These are phyloP conservation scores for Cinclus cinclus DNA, from an alignment of 2,113 vertebrate genomes.

Conservation along the genomic window DNA sequence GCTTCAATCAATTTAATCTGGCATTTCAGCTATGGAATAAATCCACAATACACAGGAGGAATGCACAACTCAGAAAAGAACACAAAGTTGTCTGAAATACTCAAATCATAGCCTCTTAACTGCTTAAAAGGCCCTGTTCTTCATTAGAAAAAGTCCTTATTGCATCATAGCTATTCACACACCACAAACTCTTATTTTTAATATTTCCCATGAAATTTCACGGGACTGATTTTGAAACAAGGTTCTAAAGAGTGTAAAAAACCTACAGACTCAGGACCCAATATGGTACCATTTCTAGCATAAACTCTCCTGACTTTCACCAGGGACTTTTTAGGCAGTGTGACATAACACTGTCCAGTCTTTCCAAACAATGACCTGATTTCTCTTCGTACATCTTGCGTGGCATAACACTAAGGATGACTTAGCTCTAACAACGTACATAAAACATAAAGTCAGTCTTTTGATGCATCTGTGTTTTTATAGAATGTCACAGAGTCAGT, in stretches of 20 bases:
- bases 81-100: background rate
- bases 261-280: background rate
- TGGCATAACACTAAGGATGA: background rate
- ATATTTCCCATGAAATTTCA: background rate
- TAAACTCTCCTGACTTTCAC: background rate
- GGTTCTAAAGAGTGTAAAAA: background rate
- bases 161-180: background rate
- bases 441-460: slow-evolving; percentile 1
- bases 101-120: background rate
- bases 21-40: background rate
- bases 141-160: background rate
- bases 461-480: background rate
- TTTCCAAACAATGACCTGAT: background rate
- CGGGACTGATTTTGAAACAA: background rate
- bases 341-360: background rate
- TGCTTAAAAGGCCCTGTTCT: background rate
- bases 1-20: background rate
- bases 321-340: background rate
- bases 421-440: background rate
- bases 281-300: background rate
- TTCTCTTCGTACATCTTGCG: background rate
- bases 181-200: background rate
- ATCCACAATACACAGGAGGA: background rate
- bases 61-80: background rate
- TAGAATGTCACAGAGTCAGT: background rate